Evolutionary conservation across 1,140 invertebrate genomes (phyloP).

Genomic region (Drosophila nikananu): DNA sequence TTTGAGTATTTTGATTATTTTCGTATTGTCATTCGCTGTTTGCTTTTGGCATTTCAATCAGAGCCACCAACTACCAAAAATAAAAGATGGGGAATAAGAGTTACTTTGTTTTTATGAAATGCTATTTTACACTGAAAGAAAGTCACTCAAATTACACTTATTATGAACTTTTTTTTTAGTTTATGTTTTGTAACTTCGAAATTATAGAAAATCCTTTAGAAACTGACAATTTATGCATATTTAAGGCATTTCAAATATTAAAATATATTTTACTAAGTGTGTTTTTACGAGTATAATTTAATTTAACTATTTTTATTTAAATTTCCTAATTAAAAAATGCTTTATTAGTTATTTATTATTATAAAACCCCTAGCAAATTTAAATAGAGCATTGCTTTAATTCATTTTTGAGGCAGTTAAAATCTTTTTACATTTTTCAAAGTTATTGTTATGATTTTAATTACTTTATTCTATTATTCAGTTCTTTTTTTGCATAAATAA

Average conservation of each 20-base stretch:
- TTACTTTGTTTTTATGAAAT: background rate
- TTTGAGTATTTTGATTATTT: constrained; percentile 65
- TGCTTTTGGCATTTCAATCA: constrained; percentile 43
- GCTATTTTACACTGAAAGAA: background rate
- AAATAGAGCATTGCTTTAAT: background rate
- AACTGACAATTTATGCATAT: background rate
- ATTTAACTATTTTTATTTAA: too few species aligned
- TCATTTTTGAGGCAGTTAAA: background rate
- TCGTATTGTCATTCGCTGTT: constrained; percentile 60
- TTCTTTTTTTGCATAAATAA: too few species aligned
- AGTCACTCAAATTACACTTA: too few species aligned
- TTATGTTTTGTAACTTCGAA: background rate
- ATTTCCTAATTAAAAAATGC: too few species aligned
- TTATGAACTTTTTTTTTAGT: too few species aligned
- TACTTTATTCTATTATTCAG: too few species aligned
- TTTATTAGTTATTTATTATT: too few species aligned
- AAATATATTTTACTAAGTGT: background rate
- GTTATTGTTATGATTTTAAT: too few species aligned
- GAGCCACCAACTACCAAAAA: constrained; percentile 13
- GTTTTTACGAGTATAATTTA: background rate
- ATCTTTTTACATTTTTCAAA: background rate
- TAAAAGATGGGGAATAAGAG: background rate
- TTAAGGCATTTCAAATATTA: too few species aligned
- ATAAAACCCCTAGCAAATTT: too few species aligned
- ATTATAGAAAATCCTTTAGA: background rate